Base-by-base conservation (phyloP, 2,113 vertebrate genomes). In the Cebus imitator region DNA sequence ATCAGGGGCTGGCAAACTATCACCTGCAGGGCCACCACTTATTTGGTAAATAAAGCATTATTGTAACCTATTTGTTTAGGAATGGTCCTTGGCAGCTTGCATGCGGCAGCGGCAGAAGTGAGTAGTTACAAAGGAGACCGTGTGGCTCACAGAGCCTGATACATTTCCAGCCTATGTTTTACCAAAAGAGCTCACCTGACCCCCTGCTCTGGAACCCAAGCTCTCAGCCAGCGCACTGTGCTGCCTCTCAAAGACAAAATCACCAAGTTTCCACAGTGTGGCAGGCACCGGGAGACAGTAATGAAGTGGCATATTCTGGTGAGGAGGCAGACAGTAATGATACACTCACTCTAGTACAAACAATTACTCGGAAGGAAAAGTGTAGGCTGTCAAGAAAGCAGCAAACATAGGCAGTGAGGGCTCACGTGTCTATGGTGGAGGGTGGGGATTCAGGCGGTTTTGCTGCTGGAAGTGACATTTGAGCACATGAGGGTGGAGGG, bases 361-460 rank as follows among this genome's bases (percentile, higher is more conserved):
- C 43, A 80, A 37, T 23, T 25, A 57, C 50, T 84, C 35, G 52
- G 72, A 43, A 81, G 40, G 55, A 40, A 70, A 14, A 58, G 64
- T 2, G 18, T 32, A 17, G 87, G 75, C 68, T 81, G 18, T 58
- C n/a, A 23, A 10, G 12, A 55, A 48, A 73, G 57, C 55, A 30
- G 48, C 16, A 68, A 73, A 35, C 91, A 27, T 23, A 79, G 50
- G 35, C 17, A 32, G 40, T 9, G 6, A 50, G 32, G 25, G 64
- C 61, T 80, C 32, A 25, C 16, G 4, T 32, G 9, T 25, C 13
- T 0, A 0, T 35, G 73, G 12, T 9, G 18, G 68, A 17, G 58
- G 68, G 3, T 0, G 0, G 13, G 48, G 14, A 3, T 73, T 12
- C 1, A 40, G 61, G 32, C 3, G 4, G 48, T 17, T 30, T 48